These are phyloP conservation scores for Cyprinodon tularosa DNA, from an alignment of 2,113 vertebrate species.

Conservation along the genomic window DNA sequence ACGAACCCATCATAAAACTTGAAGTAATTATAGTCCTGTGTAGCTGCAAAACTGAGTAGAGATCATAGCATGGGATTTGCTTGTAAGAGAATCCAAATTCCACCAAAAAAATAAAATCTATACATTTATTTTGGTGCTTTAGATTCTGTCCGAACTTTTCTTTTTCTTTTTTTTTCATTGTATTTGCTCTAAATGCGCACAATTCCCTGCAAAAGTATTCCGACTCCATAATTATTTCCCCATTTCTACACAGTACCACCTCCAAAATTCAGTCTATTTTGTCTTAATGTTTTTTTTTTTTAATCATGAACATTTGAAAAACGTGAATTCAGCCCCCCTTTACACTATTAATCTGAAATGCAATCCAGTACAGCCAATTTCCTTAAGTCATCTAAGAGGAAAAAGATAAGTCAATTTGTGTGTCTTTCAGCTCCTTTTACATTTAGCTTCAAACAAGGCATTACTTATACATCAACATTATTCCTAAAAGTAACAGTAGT, in stretches of 20 bases:
- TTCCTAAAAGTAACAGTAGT: no score
- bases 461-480: no score
- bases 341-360: background rate
- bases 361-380: background rate
- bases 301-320: background rate
- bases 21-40: constrained; percentile 16
- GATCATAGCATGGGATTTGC: constrained; percentile 28
- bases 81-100: constrained; percentile 24
- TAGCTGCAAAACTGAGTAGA: constrained; percentile 10
- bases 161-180: background rate
- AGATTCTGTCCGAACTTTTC: constrained; percentile 15
- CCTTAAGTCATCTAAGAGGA: background rate
- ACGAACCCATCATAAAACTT: constrained; percentile 16
- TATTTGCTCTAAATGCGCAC: constrained; percentile 2
- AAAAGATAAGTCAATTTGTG: no score
- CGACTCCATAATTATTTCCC: background rate
- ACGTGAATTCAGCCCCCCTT: background rate
- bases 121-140: constrained; percentile 20
- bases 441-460: no score
- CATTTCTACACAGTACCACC: background rate
- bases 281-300: background rate
- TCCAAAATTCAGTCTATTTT: background rate
- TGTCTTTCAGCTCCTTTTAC: no score
- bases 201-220: background rate
- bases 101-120: background rate